Evolutionary conservation across 2,113 vertebrate genomes (phyloP).

Genomic region (Peromyscus polionotus): DNA sequence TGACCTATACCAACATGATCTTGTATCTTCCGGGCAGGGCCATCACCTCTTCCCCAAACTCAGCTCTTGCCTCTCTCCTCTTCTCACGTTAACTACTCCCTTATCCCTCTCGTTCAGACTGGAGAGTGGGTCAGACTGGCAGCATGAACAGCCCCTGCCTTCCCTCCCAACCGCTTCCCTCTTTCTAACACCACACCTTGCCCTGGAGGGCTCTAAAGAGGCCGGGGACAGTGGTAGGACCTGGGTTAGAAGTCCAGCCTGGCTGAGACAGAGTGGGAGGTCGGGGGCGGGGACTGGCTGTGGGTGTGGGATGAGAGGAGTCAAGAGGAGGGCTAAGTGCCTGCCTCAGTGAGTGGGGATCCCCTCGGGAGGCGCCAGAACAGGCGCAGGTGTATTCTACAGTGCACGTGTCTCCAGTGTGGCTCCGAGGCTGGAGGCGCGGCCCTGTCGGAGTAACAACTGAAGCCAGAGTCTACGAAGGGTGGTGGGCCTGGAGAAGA

Average conservation of each 20-base stretch:
- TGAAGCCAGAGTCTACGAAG: slow-evolving; percentile 86
- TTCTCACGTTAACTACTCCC: neutral
- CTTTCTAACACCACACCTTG: neutral
- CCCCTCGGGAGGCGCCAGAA: slow-evolving; percentile 32
- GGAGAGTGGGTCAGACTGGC: neutral
- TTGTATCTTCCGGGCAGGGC: neutral
- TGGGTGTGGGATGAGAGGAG: too few species aligned
- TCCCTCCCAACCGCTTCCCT: neutral
- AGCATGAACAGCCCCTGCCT: neutral
- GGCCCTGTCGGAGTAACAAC: slow-evolving; percentile 99
- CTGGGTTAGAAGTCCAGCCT: neutral
- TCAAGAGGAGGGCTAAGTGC: neutral
- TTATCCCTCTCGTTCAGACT: neutral
- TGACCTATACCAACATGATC: neutral
- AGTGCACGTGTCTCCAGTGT: slow-evolving; percentile 99
- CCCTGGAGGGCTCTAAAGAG: neutral
- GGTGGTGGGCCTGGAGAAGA: neutral
- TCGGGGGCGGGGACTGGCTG: neutral
- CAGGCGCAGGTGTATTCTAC: slow-evolving; percentile 98
- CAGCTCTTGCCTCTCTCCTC: neutral
- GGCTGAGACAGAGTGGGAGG: neutral
- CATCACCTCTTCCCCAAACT: neutral
- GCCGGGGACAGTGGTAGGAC: neutral
- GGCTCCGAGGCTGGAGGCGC: slow-evolving; percentile 96
- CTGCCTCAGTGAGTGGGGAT: neutral